Base-by-base conservation (phyloP, 2,888 invertebrate species). In the Quadriops clusia region DNA sequence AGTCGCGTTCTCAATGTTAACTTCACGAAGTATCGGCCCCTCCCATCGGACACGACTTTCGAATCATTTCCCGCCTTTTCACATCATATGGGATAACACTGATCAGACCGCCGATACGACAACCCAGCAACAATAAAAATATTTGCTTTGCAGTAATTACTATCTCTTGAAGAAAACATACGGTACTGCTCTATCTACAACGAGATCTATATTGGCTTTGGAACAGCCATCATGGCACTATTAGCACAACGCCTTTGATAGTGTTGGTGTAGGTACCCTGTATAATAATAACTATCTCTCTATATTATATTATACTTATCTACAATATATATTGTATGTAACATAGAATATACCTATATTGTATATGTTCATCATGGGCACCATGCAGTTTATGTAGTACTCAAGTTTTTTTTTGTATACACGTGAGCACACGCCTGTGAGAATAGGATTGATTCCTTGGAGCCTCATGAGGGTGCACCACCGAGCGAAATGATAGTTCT, bases 81-180 rank as follows among this genome's bases (percentile, higher is more conserved):
- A 49, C 57, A 53, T 56, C 56, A 56, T 56, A 56, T 57, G 55
- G 54, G 55, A 54, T 43, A 44, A 39, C 39, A 39, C 31, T 34
- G 43, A 43, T 42, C 38, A 17, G 26, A 7, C 22, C 27, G 30
- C 17, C 22, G 42, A 42, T 40, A 42, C 33, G 25, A 32, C 36
- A 26, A 30, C 30, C 32, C 45, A 47, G 51, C 45, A 51, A 52
- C 53, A 56, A 55, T 54, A 57, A 57, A 57, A 57, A 57, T 56
- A 56, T 57, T 57, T 57, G 52, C 54, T 53, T 53, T 54, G 53
- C 56, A 55, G 54, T 56, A 53, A 57, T 51, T 51, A 40, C 36
- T 40, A 40, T 40, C 40, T 40, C 33, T 38, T 33, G 32, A 28
- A 38, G 35, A 37, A 40, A 38, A 40, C 40, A 40, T 40, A 40